These are phyloP conservation scores for Protodeltote pygarga DNA, from an alignment of 2,888 invertebrate genomes.

Conservation along the genomic window DNA sequence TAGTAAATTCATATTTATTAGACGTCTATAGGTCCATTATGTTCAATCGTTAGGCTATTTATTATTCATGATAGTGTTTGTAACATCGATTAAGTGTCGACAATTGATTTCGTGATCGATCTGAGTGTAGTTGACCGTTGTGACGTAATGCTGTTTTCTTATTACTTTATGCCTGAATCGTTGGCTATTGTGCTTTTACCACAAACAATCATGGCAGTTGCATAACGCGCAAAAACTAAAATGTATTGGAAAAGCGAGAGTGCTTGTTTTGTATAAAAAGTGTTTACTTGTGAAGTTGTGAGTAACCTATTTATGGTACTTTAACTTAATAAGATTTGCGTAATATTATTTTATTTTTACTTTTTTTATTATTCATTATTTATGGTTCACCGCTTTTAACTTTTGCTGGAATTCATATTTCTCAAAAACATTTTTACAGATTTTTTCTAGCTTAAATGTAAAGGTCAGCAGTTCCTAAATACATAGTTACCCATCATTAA, in stretches of 20 bases:
- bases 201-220: conserved; percentile 48
- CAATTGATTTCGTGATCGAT: conserved; percentile 52
- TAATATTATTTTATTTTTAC: too few relatives aligned
- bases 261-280: conserved; percentile 31
- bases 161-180: conserved; percentile 45
- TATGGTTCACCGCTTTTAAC: too few relatives aligned
- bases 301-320: conserved; percentile 22
- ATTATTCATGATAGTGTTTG: conserved; percentile 30
- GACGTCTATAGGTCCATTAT: conserved; percentile 9
- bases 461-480: conserved; percentile 19
- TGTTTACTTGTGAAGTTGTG: conserved; percentile 11
- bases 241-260: conserved; percentile 30
- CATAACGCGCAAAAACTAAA: conserved; percentile 34
- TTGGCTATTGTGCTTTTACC: conserved; percentile 56
- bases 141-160: conserved; percentile 61
- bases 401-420: too few relatives aligned
- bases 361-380: too few relatives aligned
- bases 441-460: background rate
- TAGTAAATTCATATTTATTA: too few relatives aligned
- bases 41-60: conserved; percentile 23
- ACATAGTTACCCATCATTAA: conserved; percentile 5
- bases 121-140: conserved; percentile 27
- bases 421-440: too few relatives aligned
- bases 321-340: too few relatives aligned
- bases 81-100: conserved; percentile 18